Base-by-base conservation (phyloP, 2,113 vertebrate species). In the Ancistrus triradiatus region DNA sequence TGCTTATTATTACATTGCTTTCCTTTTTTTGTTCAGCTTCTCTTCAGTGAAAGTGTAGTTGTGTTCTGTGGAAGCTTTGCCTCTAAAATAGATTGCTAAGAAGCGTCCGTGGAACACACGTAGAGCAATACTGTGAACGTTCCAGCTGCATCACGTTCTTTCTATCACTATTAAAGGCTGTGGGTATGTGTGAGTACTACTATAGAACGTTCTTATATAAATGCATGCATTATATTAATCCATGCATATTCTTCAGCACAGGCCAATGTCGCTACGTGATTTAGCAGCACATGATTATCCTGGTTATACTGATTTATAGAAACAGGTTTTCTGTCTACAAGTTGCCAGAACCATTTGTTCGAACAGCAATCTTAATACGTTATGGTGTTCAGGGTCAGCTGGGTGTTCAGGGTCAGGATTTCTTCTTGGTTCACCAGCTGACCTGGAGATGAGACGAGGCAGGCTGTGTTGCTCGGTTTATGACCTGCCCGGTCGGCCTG, bases 91-190 rank as follows among this genome's bases (percentile, higher is more conserved):
- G 52, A 53, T 58, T 46, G 44, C 38, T 51, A 14, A 24, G 42
- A 46, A 74, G 50, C 42, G 75, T 15, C 59, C 40, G 19, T 74
- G 70, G 55, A 7, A 0, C 70, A 70, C 61, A 38, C 64, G 67
- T 64, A 38, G 47, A 67, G 73, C 66, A 71, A 72, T 75, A 86
- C 81, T 86, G 82, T 87, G 84, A 87, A 74, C 46, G 49, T 79
- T 76, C 24, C 43, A 43, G 43, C n/a, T 61, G 19, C 63, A 38
- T 53, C 70, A 51, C 59, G 47, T 74, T 69, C 55, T 52, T 58
- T 33, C 53, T 68, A 47, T 46, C 42, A 47, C 15, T 15, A 33
- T 60, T 27, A 71, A 59, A 58, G 2, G 8, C 18, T 68, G n/a
- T 68, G 57, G 47, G 56, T 66, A 55, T 55, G 52, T 70, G 46